Conservation (phyloP, 2,888 invertebrate species). For the Rotaria sp. region DNA sequence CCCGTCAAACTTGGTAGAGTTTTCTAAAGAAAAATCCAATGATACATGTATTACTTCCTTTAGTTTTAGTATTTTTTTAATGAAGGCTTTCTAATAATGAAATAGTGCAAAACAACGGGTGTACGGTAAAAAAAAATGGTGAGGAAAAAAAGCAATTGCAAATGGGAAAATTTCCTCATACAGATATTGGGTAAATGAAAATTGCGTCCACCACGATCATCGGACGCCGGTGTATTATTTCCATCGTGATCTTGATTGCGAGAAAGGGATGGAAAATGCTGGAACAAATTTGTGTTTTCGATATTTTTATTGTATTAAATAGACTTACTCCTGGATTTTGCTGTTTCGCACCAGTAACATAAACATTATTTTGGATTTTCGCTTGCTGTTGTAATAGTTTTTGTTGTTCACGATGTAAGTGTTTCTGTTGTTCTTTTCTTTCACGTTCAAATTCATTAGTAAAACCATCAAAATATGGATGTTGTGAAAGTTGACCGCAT, state of each 20-base stretch:
- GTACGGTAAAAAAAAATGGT: background rate
- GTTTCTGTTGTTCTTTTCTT: background rate
- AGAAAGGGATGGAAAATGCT: background rate
- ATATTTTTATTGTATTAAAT: no score
- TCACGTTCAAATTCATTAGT: constrained; percentile 35
- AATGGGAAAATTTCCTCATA: background rate
- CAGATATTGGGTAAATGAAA: background rate
- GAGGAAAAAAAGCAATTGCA: background rate
- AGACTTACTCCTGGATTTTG: background rate
- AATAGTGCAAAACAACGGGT: background rate
- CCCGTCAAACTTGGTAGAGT: background rate
- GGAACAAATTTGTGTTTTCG: no score
- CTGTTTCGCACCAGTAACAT: background rate
- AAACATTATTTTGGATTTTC: background rate
- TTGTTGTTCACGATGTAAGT: constrained; percentile 25
- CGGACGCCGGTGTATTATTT: background rate
- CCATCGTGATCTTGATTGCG: background rate
- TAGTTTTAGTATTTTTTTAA: background rate
- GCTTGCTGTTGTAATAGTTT: background rate
- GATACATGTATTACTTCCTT: background rate
- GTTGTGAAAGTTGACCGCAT: constrained; percentile 36
- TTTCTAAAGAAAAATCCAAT: background rate
- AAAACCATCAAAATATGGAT: constrained; percentile 40
- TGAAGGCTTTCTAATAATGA: background rate
- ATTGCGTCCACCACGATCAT: background rate